Conservation (phyloP, 2,113 vertebrate species). For the Cavia porcellus region DNA sequence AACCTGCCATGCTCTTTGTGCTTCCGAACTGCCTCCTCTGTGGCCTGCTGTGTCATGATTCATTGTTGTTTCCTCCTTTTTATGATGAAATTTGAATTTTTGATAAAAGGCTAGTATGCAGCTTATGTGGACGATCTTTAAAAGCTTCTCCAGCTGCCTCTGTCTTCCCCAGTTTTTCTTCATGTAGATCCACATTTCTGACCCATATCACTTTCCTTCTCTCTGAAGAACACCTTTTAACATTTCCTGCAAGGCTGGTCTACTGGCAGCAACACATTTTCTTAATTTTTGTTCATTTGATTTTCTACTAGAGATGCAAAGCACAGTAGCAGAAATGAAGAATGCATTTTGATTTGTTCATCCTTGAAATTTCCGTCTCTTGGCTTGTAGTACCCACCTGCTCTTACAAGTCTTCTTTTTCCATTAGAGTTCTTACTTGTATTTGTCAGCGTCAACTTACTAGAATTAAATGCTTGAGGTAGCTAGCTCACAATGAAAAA, state of each 20-base stretch:
- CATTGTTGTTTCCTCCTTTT: neutral
- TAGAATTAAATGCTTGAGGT: neutral
- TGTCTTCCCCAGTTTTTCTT: neutral
- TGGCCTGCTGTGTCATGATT: neutral
- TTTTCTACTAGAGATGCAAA: neutral
- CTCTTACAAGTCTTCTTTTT: neutral
- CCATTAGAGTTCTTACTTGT: neutral
- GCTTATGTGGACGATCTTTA: neutral
- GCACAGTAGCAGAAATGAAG: neutral
- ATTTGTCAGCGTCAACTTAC: neutral
- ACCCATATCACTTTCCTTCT: neutral
- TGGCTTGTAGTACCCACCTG: neutral
- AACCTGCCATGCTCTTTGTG: neutral
- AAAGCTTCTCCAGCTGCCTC: neutral
- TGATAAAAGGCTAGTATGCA: neutral
- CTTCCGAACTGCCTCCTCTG: neutral
- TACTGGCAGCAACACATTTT: neutral
- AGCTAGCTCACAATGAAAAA: neutral
- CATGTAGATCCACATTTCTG: neutral
- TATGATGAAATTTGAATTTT: slow-evolving; percentile 30
- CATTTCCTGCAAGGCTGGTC: neutral
- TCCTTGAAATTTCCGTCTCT: neutral
- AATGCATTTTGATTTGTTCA: neutral
- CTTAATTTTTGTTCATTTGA: neutral
- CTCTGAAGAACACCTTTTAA: neutral